A percentile compares a stretch with the other conserved stretches of the same genome.
phyloP scores from a whole-genome alignment of 1,140 invertebrate species.

The Lepidostoma basale region DNA sequence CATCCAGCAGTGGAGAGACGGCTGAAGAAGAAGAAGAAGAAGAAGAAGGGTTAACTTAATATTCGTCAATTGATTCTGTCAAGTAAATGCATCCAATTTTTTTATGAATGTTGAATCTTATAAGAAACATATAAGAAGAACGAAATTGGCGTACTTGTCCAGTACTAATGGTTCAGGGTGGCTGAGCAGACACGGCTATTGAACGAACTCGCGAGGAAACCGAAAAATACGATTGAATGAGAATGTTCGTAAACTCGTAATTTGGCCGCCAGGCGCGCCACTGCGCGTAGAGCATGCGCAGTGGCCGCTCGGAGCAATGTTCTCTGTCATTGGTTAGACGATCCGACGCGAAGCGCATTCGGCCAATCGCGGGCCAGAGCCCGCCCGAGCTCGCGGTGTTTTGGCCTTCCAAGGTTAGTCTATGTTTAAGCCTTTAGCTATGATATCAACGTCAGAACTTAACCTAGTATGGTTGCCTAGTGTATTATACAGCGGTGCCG shows the following conservation, averaged over 20 bases:
- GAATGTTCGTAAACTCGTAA: conserved; percentile 16
- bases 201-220: conserved; percentile 14
- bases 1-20: too few relatives aligned
- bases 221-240: conserved; percentile 21
- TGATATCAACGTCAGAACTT: conserved; percentile 45
- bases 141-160: too few relatives aligned
- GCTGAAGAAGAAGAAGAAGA: too few relatives aligned
- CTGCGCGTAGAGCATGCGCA: conserved; percentile 24
- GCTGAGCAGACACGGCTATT: background rate
- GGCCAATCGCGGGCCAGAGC: conserved; percentile 36
- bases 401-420: conserved; percentile 41
- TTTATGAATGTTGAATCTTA: too few relatives aligned
- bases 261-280: conserved; percentile 21
- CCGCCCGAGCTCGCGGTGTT: conserved; percentile 39
- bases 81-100: too few relatives aligned
- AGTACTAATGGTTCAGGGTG: background rate
- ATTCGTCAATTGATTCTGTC: too few relatives aligned
- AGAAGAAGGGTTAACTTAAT: too few relatives aligned
- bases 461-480: conserved; percentile 46
- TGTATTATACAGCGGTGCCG: conserved; percentile 39
- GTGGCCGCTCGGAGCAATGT: background rate
- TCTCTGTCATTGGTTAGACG: conserved; percentile 23
- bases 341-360: conserved; percentile 16
- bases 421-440: conserved; percentile 43
- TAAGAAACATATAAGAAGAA: too few relatives aligned